phyloP scores from a whole-genome alignment of 2,113 vertebrate species.

The Chrysochloris asiatica region DNA sequence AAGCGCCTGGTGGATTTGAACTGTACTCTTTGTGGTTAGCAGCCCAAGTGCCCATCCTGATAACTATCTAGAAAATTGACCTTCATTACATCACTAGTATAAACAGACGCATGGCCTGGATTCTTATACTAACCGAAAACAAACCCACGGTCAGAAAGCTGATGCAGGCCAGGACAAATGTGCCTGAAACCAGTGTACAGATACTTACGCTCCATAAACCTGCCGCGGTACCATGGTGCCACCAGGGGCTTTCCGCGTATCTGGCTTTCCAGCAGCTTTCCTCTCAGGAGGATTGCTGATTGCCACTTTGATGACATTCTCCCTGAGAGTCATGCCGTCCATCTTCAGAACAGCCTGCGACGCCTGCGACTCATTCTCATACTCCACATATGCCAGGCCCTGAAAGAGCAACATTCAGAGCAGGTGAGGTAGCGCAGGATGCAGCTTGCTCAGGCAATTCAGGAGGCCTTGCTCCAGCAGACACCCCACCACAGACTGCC shows the following conservation, averaged over 20 bases:
- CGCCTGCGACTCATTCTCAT: conserved; percentile 92
- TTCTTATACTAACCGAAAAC: too few relatives aligned
- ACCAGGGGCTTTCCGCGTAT: conserved; percentile 69
- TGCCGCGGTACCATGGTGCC: conserved; percentile 82
- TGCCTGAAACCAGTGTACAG: fast-evolving
- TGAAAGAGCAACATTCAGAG: conserved; percentile 55
- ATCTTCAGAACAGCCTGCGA: conserved; percentile 95
- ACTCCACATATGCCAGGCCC: conserved; percentile 98
- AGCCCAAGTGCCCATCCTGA: too few relatives aligned
- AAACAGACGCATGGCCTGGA: background rate
- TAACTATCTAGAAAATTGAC: too few relatives aligned
- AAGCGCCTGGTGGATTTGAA: too few relatives aligned
- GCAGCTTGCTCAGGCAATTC: fast-evolving
- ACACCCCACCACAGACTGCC: background rate
- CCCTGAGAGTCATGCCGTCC: conserved; percentile 90
- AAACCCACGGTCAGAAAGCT: background rate
- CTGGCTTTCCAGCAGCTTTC: conserved; percentile 82
- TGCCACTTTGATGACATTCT: conserved; percentile 91
- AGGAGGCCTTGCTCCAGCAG: too few relatives aligned
- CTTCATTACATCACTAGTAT: background rate
- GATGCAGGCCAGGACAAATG: too few relatives aligned
- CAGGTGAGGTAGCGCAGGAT: background rate
- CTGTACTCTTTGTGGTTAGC: too few relatives aligned
- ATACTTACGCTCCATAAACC: conserved; percentile 92
- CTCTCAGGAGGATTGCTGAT: conserved; percentile 96